Base-by-base conservation (phyloP, 2,797 vertebrate species). In the Siniperca undulata region DNA sequence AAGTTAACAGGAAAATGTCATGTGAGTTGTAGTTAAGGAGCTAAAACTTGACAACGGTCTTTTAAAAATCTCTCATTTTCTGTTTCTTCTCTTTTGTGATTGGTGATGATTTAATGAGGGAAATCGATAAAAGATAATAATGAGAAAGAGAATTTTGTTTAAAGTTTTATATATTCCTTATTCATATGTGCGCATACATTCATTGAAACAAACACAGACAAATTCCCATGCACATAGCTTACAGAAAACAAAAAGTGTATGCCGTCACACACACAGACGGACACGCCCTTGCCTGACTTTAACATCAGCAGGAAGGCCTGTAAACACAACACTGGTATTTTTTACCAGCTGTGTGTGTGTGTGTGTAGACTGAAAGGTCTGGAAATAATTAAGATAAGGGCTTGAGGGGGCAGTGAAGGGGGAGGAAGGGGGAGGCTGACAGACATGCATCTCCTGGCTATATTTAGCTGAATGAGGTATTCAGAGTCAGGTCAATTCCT, bases 321-420 rank as follows among this genome's bases (percentile, higher is more conserved):
- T 86, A 82, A 90, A 89, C 76, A 86, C 78, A 90, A 89, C 85
- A 65, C 80, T 74, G 72, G 68, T 40, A 67, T 87, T 82, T 78
- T 85, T 83, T 59, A 70, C 91, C 84, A 87, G 82, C 83, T 71
- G 62, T 60, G 27, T 72, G 61, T 68, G 40, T 70, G 78, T 80
- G 79, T 86, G 66, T 77, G 77, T 50, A 48, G 79, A 58, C 77
- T 55, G 67, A 83, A 82, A 88, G 76, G 90, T 88, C 94, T 94
- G 92, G 91, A 88, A 94, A 89, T 92, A 90, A 94, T 94, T 93
- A 93, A 94, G 93, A 94, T 93, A 93, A 93, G 88, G 88, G 86
- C 87, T 83, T 42, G 77, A 85, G 82, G 86, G 85, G 77, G 84
- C 36, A 73, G 78, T 62, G 85, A 48, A 62, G 61, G 78, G 78